phyloP scores from a whole-genome alignment of 2,797 vertebrate genomes.

The Oreortyx pictus region DNA sequence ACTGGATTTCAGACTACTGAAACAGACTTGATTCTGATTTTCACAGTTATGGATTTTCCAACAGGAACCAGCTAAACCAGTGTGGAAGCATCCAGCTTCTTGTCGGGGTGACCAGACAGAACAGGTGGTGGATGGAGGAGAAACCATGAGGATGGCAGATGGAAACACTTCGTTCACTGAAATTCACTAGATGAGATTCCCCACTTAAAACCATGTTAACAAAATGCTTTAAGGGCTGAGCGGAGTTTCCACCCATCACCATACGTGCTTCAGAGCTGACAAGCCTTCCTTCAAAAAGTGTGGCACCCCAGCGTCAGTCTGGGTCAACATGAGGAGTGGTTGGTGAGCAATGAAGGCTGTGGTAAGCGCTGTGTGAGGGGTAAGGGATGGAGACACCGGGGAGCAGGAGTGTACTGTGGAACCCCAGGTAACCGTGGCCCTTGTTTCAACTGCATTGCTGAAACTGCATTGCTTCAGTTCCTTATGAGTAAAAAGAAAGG shows the following conservation, averaged over 20 bases:
- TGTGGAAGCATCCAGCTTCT: neutral
- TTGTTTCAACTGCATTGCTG: neutral
- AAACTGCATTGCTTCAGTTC: neutral
- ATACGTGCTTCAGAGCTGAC: neutral
- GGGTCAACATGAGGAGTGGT: neutral
- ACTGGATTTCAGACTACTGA: neutral
- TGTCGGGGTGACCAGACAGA: neutral
- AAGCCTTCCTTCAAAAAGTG: neutral
- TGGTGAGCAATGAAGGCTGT: neutral
- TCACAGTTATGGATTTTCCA: neutral
- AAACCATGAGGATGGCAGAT: neutral
- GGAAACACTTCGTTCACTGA: neutral
- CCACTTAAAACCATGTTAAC: neutral
- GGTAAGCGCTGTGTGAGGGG: rapidly evolving
- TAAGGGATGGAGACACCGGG: rapidly evolving
- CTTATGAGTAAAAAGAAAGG: rapidly evolving
- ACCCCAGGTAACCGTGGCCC: neutral
- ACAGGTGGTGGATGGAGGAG: neutral
- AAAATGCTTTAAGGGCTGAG: neutral
- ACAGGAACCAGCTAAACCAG: neutral
- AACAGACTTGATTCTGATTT: neutral
- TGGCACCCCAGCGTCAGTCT: neutral
- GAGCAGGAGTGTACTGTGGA: neutral
- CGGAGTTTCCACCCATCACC: neutral
- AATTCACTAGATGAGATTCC: neutral